Base-by-base conservation (phyloP, 2,888 invertebrate species). In the Aplocera efformata region DNA sequence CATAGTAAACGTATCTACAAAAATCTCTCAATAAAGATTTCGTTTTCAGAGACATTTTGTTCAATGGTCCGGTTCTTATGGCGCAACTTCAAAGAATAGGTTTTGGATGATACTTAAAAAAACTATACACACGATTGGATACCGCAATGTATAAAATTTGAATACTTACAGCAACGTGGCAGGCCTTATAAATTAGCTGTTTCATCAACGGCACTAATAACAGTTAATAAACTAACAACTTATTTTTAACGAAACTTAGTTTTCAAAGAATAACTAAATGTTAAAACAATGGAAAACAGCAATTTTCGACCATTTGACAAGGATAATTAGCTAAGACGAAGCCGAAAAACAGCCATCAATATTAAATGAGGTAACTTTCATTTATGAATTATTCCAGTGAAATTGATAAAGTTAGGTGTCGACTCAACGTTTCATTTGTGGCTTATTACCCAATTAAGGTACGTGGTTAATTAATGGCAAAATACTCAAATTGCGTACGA, bases 1-100 rank as follows among this genome's bases (percentile, higher is more conserved):
- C 69, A 27, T 71, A 75, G 48, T 76, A 82, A n/a, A 79, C 77
- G 51, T 71, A 81, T 58, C 64, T 76, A 52, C 82, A 83, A 50
- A 72, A 65, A 34, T 59, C 61, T 60, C 54, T 67, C 3, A 85
- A 54, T 29, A 84, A 59, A 41, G 36, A 47, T 56, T 72, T 73
- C 22, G 83, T 81, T 42, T 67, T 72, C 24, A 53, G 35, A 36
- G 56, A 51, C 79, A 81, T 79, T 63, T 53, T 45, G 41, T 9
- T 8, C 25, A 43, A 47, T 37, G 36, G 40, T 32, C 46, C 9
- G 45, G 42, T 37, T 45, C 38, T 41, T 42, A 42, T 26, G 33
- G 44, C 8, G 21, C 29, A 38, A 35, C 36, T 36, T 28, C 21
- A 32, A 40, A 41, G 42, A 40, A 47, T 38, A n/a, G n/a, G n/a